Evolutionary conservation across 2,113 vertebrate genomes (phyloP).

Genomic region (Sphyrna mokarran): DNA sequence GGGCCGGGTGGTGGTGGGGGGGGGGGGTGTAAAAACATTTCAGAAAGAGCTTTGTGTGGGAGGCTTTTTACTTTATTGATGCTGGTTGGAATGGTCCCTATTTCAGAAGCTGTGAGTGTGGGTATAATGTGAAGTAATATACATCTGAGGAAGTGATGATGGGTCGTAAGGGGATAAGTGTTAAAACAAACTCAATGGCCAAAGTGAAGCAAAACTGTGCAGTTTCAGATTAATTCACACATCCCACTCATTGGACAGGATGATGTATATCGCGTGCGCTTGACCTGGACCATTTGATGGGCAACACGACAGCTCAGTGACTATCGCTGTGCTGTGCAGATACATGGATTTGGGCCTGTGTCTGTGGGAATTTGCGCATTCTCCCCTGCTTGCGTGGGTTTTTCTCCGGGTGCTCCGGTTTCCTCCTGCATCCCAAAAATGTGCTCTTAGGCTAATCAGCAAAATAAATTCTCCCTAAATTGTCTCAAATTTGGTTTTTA

Average conservation of each 20-base stretch:
- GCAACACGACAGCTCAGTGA: too few relatives aligned
- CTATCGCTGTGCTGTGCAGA: too few relatives aligned
- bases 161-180: background rate
- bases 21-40: background rate
- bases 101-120: background rate
- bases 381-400: too few relatives aligned
- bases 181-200: background rate
- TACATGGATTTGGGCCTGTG: too few relatives aligned
- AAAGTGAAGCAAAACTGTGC: background rate
- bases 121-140: conserved; percentile 2
- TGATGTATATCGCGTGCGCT: background rate
- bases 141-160: background rate
- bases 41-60: background rate
- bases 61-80: background rate
- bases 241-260: background rate
- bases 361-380: too few relatives aligned
- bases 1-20: too few relatives aligned
- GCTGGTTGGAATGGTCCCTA: background rate
- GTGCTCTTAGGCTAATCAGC: too few relatives aligned
- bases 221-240: background rate
- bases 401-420: too few relatives aligned
- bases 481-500: too few relatives aligned
- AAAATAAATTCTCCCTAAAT: too few relatives aligned
- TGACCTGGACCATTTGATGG: too few relatives aligned
- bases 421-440: too few relatives aligned